phyloP scores from a whole-genome alignment of 2,888 invertebrate genomes.

The Acanthacorydalis orientalis region DNA sequence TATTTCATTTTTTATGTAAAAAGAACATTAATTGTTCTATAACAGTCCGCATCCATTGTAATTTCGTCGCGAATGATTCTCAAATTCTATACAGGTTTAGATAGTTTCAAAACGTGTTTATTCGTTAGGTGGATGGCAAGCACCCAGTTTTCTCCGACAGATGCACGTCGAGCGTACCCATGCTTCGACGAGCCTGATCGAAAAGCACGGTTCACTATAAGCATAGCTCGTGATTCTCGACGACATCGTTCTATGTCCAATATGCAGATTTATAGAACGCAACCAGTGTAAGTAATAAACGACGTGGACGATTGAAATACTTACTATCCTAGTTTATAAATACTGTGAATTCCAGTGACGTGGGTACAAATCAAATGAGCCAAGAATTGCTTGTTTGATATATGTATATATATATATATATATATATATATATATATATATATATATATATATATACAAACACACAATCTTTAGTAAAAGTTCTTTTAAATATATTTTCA shows the following conservation, averaged over 20 bases:
- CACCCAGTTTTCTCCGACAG: slow-evolving; percentile 66
- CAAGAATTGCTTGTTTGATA: too few species aligned
- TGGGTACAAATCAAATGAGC: too few species aligned
- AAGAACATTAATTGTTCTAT: too few species aligned
- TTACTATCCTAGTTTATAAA: background rate
- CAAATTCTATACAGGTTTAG: background rate
- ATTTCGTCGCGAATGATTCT: slow-evolving; percentile 4
- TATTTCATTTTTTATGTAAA: too few species aligned
- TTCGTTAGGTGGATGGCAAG: slow-evolving; percentile 51
- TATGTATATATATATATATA: too few species aligned
- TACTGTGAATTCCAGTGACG: background rate
- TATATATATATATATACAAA: background rate
- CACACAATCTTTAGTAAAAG: too few species aligned
- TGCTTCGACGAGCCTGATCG: slow-evolving; percentile 76
- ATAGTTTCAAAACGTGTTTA: background rate
- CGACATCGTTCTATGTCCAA: slow-evolving; percentile 35
- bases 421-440: too few species aligned
- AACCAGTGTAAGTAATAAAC: slow-evolving; percentile 9
- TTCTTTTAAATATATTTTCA: too few species aligned
- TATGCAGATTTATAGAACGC: slow-evolving; percentile 37
- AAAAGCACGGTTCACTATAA: slow-evolving; percentile 59
- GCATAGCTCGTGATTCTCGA: slow-evolving; percentile 35
- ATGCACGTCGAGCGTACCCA: slow-evolving; percentile 68
- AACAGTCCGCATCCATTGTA: too few species aligned
- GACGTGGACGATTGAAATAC: slow-evolving; percentile 9